These are phyloP conservation scores for Cotesia glomerata DNA, from an alignment of 1,140 invertebrate species.

Conservation along the genomic window DNA sequence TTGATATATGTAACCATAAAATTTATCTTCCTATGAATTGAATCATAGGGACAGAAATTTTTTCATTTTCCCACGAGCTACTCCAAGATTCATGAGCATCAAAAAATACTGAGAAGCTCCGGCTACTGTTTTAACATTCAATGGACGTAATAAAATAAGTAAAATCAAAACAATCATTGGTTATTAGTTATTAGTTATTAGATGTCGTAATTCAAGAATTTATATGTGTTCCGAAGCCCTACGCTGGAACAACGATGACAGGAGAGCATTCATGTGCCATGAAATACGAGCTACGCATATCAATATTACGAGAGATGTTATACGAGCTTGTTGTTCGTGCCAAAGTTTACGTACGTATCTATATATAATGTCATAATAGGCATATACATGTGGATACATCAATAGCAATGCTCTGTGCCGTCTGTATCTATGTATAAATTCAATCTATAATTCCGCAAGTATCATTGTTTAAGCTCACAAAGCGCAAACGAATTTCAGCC, in stretches of 20 bases:
- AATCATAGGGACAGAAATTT: no score
- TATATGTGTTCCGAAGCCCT: slow-evolving; percentile 10
- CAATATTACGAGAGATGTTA: slow-evolving; percentile 9
- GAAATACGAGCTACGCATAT: slow-evolving; percentile 15
- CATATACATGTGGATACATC: neutral
- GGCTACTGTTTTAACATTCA: no score
- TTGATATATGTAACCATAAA: no score
- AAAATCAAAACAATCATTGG: no score
- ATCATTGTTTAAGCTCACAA: neutral
- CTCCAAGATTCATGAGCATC: no score
- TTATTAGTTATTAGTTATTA: neutral
- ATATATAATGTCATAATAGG: neutral
- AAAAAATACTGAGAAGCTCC: no score
- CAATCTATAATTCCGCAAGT: neutral
- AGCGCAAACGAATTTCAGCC: neutral
- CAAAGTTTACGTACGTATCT: neutral
- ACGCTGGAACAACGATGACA: neutral
- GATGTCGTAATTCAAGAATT: slow-evolving; percentile 6
- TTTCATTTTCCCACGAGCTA: no score
- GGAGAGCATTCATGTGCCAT: slow-evolving; percentile 5
- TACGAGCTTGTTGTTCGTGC: slow-evolving; percentile 9
- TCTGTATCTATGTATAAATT: neutral
- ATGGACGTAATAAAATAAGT: no score
- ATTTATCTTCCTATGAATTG: no score
- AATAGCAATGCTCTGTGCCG: neutral